Conservation (phyloP, 2,113 vertebrate species). For the Leiothrix lutea region DNA sequence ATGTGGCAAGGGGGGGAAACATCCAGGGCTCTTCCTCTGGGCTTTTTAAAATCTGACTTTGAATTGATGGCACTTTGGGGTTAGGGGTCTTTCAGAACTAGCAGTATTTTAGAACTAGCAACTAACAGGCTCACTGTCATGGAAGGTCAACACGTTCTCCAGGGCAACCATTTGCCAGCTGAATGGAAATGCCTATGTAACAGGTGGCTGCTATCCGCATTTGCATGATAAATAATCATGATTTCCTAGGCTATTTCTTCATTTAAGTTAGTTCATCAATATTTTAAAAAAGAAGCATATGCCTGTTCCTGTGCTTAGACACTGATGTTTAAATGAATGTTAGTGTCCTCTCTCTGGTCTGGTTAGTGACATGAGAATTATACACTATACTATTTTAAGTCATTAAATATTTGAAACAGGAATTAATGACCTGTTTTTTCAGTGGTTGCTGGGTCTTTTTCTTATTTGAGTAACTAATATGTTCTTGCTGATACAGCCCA, state of each 20-base stretch:
- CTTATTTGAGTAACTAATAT: neutral
- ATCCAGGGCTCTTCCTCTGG: neutral
- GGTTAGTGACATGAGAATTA: neutral
- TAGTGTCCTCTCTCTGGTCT: neutral
- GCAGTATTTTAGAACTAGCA: neutral
- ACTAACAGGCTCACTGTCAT: neutral
- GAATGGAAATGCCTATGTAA: neutral
- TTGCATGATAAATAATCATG: neutral
- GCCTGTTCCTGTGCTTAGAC: neutral
- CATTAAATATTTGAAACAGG: neutral
- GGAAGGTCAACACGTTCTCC: neutral
- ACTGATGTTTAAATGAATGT: neutral
- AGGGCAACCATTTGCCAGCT: neutral
- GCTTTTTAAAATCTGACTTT: neutral
- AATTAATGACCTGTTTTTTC: neutral
- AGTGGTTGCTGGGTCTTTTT: neutral
- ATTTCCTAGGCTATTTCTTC: neutral
- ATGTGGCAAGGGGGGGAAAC: neutral
- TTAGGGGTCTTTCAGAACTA: neutral
- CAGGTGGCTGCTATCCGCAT: neutral
- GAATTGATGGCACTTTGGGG: neutral
- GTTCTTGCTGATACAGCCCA: neutral
- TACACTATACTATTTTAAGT: neutral
- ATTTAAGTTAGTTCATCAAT: neutral
- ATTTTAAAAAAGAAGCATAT: neutral